Evolutionary conservation across 2,888 invertebrate genomes (phyloP), one percentile per base, ranked within the genome.

Genomic region (Pelosia muscerda): DNA sequence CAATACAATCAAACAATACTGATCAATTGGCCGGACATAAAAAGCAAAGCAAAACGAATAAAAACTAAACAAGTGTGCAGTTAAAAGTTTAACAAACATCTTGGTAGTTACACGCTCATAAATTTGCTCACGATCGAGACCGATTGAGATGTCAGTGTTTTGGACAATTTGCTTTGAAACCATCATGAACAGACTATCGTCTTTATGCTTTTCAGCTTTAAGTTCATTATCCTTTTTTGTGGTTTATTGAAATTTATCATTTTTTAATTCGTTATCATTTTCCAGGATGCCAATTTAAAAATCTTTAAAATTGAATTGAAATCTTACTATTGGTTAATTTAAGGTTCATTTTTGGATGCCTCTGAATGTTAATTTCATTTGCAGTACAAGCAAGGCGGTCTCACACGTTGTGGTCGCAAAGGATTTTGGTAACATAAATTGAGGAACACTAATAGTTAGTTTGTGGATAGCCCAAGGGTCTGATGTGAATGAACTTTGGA

Each of bases 91-190:
- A 85, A 83, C 88, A 88, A 88, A 89, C 87, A 89, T 86, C 81
- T 80, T 82, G 85, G 85, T 87, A 72, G 85, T 88, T 87, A 87
- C 84, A 80, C 74, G 82, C 79, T 81, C 88, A 84, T 91, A 90
- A 89, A 90, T 90, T 84, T 75, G 71, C 84, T 63, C 85, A 88
- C 87, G 88, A 88, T 86, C 83, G 84, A 82, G 81, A 81, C 80
- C 86, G 86, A 92, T 92, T 91, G 90, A 92, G 92, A 89, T 90
- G 91, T 92, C 89, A 87, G 80, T 71, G 79, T 81, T 85, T 87
- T 84, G 74, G 81, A 75, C 58, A 55, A 81, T 68, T 69, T 55
- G 34, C 61, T 59, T 28, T 55, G 38, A 28, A 67, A 69, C 13
- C 60, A 15, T 25, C 59, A 65, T 42, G 77, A 74, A 63, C 65